A percentile compares a stretch with the other conserved stretches of the same genome.
These are phyloP conservation scores for Guaruba guarouba DNA, from an alignment of 2,113 vertebrate species.

Conservation along the genomic window DNA sequence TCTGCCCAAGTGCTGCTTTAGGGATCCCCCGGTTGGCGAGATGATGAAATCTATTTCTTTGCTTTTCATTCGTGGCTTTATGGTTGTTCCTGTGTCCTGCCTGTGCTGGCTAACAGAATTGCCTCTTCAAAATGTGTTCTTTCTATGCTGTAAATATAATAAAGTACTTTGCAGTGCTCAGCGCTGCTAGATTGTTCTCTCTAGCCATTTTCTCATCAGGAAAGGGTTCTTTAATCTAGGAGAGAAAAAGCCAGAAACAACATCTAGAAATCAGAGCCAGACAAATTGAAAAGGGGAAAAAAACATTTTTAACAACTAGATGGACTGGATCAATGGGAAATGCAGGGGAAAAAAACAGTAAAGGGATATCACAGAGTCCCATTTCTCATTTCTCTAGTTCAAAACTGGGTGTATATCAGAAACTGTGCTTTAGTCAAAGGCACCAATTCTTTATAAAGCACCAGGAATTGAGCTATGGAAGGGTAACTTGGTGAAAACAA, in stretches of 20 bases:
- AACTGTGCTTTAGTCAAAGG: neutral
- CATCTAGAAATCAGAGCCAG: neutral
- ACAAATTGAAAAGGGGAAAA: neutral
- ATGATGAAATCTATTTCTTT: neutral
- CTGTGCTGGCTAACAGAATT: neutral
- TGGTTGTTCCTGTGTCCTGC: neutral
- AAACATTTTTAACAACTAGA: neutral
- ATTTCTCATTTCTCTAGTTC: neutral
- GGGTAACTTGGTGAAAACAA: neutral
- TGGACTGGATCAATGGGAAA: neutral
- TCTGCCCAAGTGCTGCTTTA: neutral
- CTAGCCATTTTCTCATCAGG: neutral
- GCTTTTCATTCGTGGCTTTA: neutral
- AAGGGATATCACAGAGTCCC: neutral
- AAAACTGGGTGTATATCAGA: neutral
- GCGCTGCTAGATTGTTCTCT: neutral
- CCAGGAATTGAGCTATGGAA: neutral
- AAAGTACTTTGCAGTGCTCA: neutral
- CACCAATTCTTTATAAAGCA: neutral
- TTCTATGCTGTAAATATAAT: neutral
- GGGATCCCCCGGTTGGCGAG: accelerated
- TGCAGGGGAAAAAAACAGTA: neutral
- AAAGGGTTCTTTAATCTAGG: neutral
- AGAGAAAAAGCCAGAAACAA: neutral
- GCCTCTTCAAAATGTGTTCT: neutral